These are phyloP conservation scores for Scaptomyza reducta DNA, from an alignment of 2,888 invertebrate species.

Conservation along the genomic window DNA sequence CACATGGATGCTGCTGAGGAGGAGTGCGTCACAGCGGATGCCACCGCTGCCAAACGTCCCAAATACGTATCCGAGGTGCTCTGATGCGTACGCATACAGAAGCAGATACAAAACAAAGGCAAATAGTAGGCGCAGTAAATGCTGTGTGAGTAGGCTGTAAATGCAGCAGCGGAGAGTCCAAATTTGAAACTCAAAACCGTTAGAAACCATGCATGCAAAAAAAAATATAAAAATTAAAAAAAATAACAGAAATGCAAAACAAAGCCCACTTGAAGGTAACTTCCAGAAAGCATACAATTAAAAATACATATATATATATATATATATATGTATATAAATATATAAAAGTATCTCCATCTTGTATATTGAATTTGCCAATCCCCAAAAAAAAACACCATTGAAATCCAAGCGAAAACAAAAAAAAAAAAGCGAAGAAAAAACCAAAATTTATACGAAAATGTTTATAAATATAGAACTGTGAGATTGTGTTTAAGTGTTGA, in stretches of 20 bases:
- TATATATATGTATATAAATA: constrained; percentile 25
- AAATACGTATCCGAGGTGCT: constrained; percentile 83
- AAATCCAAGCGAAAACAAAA: constrained; percentile 27
- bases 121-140: constrained; percentile 48
- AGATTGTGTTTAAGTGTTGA: constrained; percentile 63
- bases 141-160: constrained; percentile 21
- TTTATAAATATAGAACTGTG: constrained; percentile 57
- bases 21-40: constrained; percentile 76
- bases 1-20: constrained; percentile 82
- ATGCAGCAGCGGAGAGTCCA: constrained; percentile 16
- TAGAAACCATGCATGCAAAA: constrained; percentile 37
- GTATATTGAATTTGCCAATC: constrained; percentile 80
- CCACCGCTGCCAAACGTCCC: constrained; percentile 80
- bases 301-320: constrained; percentile 11
- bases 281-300: constrained; percentile 52
- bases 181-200: constrained; percentile 27
- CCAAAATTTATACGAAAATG: constrained; percentile 51
- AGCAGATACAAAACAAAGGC: constrained; percentile 60
- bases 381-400: constrained; percentile 21
- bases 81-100: constrained; percentile 81
- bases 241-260: constrained; percentile 40
- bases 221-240: background rate
- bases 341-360: constrained; percentile 74
- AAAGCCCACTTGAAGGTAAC: constrained; percentile 51
- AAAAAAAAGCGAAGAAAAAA: constrained; percentile 36